A percentile compares a stretch with the other conserved stretches of the same genome.
phyloP scores from a whole-genome alignment of 2,797 vertebrate species.

The Leuciscus waleckii region DNA sequence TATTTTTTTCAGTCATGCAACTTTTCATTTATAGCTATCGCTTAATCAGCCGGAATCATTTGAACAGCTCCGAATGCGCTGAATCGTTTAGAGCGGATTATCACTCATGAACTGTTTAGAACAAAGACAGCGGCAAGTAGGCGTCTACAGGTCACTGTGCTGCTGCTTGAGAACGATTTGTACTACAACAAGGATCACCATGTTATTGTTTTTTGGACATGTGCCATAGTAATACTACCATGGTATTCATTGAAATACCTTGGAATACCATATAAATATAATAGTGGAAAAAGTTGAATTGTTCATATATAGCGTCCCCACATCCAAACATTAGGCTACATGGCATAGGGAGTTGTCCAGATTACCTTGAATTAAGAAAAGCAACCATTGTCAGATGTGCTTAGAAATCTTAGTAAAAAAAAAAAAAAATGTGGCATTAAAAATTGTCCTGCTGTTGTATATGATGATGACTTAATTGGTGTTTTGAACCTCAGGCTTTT shows the following conservation, averaged over 20 bases:
- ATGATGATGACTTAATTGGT: not conserved
- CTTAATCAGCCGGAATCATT: not conserved
- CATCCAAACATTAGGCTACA: not conserved
- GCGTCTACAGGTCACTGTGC: not conserved
- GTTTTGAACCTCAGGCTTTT: constrained; percentile 4
- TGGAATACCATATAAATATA: not conserved
- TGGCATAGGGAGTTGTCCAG: not conserved
- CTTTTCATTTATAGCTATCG: not conserved
- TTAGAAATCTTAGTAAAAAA: not conserved
- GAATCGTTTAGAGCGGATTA: not conserved
- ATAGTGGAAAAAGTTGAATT: not conserved
- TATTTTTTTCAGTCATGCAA: not conserved
- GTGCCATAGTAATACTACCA: not conserved
- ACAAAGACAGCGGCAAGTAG: not conserved
- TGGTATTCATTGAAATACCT: not conserved
- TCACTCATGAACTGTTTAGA: not conserved
- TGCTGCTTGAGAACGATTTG: not conserved
- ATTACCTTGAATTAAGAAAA: not conserved
- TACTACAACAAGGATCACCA: not conserved
- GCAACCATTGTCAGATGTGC: not conserved
- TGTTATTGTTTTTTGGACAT: not conserved
- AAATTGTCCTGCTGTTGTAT: not conserved
- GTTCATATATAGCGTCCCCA: not conserved
- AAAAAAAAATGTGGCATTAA: not conserved
- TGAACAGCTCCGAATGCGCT: not conserved